Base-by-base conservation (phyloP, 2,888 invertebrate genomes). In the Empis stercorea region DNA sequence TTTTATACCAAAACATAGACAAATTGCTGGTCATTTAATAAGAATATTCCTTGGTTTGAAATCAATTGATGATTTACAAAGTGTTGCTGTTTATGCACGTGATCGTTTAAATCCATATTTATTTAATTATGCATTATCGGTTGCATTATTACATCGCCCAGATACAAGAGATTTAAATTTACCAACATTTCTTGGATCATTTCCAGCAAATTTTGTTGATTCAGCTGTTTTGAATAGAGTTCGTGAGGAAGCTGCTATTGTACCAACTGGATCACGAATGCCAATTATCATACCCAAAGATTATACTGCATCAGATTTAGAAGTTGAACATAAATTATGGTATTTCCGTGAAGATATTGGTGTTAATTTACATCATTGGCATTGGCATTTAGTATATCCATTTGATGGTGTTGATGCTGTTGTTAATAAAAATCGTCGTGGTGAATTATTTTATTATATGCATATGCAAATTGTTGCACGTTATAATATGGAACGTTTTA, bases 311-410 rank as follows among this genome's bases (percentile, higher is more conserved):
- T 76, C 79, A 0, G 74, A 78, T 51, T 53, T 72, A 3, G 84
- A 87, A 56, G 78, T 76, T 1, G 87, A 88, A 59, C 85, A 87
- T 65, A 52, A 87, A 61, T 84, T 87, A 63, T 87, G 87, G 87
- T 72, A 72, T 52, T 72, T 70, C 60, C 62, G 71, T 3, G 72
- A 72, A 51, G 72, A 71, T 51, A 52, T 70, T 49, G 66, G 67
- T 5, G 54, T 71, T 39, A 71, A 71, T 56, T 57, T 65, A 7
- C 71, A 71, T 55, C 71, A 72, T 54, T 72, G 71, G 71, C 71
- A 71, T 54, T 72, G 71, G 71, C 71, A 72, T 58, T 60, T 72
- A 48, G 65, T 87, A 3, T 87, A 86, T 64, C 86, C 86, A 1
- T 80, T 80, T 64, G 78, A 79, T 2, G 55, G 61, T 48, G 74